Conservation (phyloP, 2,113 vertebrate species). For the Hypocryptadius cinnamomeus region DNA sequence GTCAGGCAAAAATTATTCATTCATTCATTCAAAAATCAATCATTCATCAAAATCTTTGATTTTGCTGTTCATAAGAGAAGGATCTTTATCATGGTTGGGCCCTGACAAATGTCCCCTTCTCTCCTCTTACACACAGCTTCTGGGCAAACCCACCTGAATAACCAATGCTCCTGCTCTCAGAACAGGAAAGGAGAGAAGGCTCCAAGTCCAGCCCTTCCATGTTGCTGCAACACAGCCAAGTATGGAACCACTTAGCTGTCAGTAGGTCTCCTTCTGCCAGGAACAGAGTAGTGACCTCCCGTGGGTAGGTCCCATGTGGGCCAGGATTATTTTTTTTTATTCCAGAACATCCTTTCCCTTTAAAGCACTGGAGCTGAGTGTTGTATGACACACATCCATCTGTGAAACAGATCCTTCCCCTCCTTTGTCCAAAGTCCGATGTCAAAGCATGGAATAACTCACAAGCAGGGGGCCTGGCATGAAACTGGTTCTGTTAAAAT, state of each 20-base stretch:
- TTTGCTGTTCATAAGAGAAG: not conserved
- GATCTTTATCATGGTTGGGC: not conserved
- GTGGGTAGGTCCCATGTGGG: not conserved
- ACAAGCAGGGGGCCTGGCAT: not conserved
- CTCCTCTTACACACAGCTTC: not conserved
- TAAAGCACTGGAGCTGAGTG: not conserved
- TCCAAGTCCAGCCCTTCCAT: not conserved
- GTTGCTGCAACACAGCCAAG: not conserved
- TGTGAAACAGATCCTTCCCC: not conserved
- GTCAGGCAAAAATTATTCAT: not conserved
- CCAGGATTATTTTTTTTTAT: not conserved
- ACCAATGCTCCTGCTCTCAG: rapidly evolving
- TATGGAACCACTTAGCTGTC: not conserved
- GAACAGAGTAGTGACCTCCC: not conserved
- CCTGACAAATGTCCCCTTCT: not conserved
- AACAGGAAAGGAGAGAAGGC: not conserved
- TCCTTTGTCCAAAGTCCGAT: not conserved
- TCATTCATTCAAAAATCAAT: not conserved
- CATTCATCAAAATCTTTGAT: not conserved
- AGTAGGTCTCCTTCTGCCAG: not conserved
- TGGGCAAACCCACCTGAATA: not conserved
- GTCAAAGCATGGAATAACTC: not conserved
- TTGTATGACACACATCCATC: not conserved
- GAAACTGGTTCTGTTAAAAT: not conserved
- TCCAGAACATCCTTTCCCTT: not conserved